These are phyloP conservation scores for Tokudaia muenninki DNA, from an alignment of 2,797 vertebrate species.

Conservation along the genomic window DNA sequence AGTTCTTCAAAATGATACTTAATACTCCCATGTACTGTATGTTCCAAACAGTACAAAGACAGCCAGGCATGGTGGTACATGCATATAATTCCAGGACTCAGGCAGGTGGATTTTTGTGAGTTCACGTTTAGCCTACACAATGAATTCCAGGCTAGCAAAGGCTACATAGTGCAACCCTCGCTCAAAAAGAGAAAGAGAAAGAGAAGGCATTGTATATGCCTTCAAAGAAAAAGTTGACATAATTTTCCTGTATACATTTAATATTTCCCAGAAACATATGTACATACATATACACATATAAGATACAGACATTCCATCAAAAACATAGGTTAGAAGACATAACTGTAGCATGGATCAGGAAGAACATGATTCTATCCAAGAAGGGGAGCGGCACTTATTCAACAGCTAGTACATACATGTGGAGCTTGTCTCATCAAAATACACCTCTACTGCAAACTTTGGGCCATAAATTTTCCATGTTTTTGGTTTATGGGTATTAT, in stretches of 20 bases:
- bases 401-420: background rate
- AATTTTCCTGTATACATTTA: slow-evolving; percentile 57
- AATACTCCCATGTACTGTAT: background rate
- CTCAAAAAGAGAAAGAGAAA: background rate
- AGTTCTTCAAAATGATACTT: background rate
- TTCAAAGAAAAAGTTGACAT: slow-evolving; percentile 35
- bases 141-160: background rate
- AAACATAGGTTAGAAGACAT: slow-evolving; percentile 33
- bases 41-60: background rate
- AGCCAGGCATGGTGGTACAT: background rate
- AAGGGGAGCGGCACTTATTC: background rate
- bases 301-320: slow-evolving; percentile 36
- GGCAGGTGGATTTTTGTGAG: background rate
- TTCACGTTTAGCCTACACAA: background rate
- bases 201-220: background rate
- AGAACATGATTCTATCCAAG: slow-evolving; percentile 65
- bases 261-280: slow-evolving; percentile 73
- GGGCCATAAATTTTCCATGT: slow-evolving; percentile 95
- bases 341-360: background rate
- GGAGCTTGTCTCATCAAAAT: slow-evolving; percentile 89
- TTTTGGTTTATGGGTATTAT: slow-evolving; percentile 97
- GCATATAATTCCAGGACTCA: background rate
- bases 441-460: slow-evolving; percentile 93
- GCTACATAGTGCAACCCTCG: background rate
- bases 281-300: slow-evolving; percentile 70